Conservation (phyloP, 2,888 invertebrate genomes). For the Nineta flava region DNA sequence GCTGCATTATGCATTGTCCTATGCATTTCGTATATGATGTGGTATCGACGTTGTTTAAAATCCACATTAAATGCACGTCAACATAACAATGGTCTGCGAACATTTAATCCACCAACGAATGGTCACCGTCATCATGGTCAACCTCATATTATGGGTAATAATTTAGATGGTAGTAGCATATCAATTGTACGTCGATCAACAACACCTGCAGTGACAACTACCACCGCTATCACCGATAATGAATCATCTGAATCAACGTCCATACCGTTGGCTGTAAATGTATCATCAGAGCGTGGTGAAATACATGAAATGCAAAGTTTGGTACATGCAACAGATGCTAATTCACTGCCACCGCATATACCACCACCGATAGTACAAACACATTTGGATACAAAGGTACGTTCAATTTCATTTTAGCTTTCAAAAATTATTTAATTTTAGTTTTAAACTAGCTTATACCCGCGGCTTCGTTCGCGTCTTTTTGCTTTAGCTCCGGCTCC, state of each 20-base stretch:
- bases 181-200: not conserved
- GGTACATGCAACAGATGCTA: conserved; percentile 22
- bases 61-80: not conserved
- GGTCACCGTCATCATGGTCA: not conserved
- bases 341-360: conserved; percentile 21
- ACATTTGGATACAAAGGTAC: conserved; percentile 27
- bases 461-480: too few relatives aligned
- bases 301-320: conserved; percentile 26
- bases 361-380: conserved; percentile 14
- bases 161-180: not conserved
- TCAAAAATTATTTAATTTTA: too few relatives aligned
- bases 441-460: too few relatives aligned
- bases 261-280: not conserved
- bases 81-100: not conserved
- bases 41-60: conserved; percentile 4
- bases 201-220: not conserved
- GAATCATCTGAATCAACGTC: not conserved
- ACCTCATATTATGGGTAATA: too few relatives aligned
- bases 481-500: too few relatives aligned
- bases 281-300: conserved; percentile 13
- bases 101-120: not conserved
- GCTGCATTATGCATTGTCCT: conserved; percentile 28
- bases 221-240: not conserved
- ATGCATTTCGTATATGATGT: conserved; percentile 28
- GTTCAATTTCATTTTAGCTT: not conserved